A percentile compares a stretch with the other conserved stretches of the same genome.
Conservation (phyloP, 2,888 invertebrate genomes). For the Melipona beecheii region DNA sequence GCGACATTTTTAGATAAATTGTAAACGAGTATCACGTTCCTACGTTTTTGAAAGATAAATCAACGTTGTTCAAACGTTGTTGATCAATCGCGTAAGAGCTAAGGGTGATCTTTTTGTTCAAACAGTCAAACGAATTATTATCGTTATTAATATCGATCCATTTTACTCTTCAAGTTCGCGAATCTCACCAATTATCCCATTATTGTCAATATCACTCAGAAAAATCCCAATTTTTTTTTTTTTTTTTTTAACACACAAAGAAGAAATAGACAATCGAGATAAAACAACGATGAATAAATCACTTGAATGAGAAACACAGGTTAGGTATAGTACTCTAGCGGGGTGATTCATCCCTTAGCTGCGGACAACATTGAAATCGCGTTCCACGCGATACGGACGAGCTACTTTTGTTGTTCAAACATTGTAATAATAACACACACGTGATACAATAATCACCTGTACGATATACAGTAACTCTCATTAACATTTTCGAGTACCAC, state of each 20-base stretch:
- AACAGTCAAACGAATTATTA: neutral
- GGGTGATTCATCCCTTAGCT: neutral
- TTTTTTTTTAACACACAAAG: neutral
- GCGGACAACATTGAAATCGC: too few relatives aligned
- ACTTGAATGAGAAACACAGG: neutral
- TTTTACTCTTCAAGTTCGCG: neutral
- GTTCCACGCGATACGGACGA: too few relatives aligned
- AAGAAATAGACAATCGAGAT: neutral
- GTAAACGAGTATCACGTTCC: neutral
- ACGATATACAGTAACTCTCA: too few relatives aligned
- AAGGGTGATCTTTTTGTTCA: neutral
- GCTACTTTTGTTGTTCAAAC: too few relatives aligned
- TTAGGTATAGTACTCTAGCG: neutral
- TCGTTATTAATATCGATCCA: neutral
- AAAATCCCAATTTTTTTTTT: neutral
- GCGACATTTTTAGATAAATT: neutral
- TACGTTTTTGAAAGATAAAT: neutral
- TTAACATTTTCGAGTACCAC: too few relatives aligned
- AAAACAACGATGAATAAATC: slow-evolving; percentile 15
- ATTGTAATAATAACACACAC: too few relatives aligned
- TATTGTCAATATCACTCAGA: neutral
- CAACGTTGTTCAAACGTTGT: too few relatives aligned
- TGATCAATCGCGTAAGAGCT: too few relatives aligned
- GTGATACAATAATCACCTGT: too few relatives aligned
- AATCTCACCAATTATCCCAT: neutral